These are phyloP conservation scores for Baryphthengus martii DNA, from an alignment of 2,113 vertebrate genomes.

Conservation along the genomic window DNA sequence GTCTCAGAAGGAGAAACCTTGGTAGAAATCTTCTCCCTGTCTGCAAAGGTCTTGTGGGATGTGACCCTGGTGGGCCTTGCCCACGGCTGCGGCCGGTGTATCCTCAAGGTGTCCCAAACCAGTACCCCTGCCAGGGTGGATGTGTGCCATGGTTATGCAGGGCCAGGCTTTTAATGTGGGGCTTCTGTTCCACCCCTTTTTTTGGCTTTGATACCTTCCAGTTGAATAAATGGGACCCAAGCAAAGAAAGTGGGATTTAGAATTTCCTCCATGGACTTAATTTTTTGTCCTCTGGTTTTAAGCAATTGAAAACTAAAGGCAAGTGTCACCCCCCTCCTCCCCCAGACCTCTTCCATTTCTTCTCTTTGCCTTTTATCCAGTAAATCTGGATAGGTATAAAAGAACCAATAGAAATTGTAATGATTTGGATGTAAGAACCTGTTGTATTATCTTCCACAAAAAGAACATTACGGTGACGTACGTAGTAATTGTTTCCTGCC, in stretches of 20 bases:
- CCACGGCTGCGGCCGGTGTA: neutral
- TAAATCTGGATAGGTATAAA: neutral
- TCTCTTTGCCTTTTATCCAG: neutral
- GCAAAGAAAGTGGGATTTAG: neutral
- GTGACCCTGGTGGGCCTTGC: neutral
- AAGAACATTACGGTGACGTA: neutral
- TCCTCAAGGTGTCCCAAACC: neutral
- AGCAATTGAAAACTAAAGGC: neutral
- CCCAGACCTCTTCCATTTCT: neutral
- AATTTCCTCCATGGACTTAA: neutral
- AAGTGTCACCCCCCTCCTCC: too few relatives aligned
- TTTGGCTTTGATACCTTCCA: neutral
- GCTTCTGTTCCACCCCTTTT: neutral
- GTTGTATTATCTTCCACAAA: neutral
- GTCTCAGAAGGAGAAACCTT: neutral
- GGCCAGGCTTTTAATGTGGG: neutral
- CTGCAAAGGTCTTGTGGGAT: neutral
- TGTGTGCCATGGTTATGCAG: rapidly evolving
- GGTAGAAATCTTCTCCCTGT: neutral
- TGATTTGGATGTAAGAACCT: neutral
- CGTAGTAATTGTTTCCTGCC: neutral
- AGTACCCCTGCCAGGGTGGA: neutral
- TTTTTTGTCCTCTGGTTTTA: neutral
- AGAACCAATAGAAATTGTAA: neutral
- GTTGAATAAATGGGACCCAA: neutral